Evolutionary conservation across 2,888 invertebrate species (phyloP).

Genomic region (Odontocolon sp.): DNA sequence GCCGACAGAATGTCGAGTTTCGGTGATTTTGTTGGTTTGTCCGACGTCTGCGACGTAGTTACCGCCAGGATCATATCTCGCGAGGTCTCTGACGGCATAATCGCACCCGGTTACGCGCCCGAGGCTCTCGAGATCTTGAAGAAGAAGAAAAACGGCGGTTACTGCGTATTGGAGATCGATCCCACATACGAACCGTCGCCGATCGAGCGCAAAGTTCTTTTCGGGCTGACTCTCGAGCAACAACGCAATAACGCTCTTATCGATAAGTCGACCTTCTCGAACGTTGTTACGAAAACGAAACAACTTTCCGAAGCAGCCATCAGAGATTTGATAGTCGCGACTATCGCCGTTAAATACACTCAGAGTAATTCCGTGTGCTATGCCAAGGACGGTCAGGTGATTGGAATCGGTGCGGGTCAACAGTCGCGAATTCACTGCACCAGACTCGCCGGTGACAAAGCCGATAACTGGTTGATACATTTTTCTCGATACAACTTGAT

Average conservation of each 20-base stretch:
- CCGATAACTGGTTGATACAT: conserved; percentile 91
- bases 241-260: conserved; percentile 94
- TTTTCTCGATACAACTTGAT: conserved; percentile 16
- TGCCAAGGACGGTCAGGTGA: conserved; percentile 94
- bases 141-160: conserved; percentile 97
- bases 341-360: conserved; percentile 97
- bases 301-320: conserved; percentile 88
- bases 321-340: conserved; percentile 96
- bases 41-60: conserved; percentile 93
- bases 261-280: conserved; percentile 88
- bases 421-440: conserved; percentile 99
- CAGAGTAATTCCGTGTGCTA: conserved; percentile 99
- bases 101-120: conserved; percentile 94
- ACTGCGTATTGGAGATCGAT: conserved; percentile 97
- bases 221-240: conserved; percentile 93
- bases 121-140: conserved; percentile 93
- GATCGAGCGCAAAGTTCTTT: conserved; percentile 91
- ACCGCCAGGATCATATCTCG: conserved; percentile 96
- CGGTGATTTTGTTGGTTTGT: conserved; percentile 98
- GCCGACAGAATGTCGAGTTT: conserved; percentile 99
- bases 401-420: conserved; percentile 99
- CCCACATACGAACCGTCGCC: conserved; percentile 90
- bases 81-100: conserved; percentile 98
- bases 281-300: conserved; percentile 88
- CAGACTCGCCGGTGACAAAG: conserved; percentile 97